A percentile compares a stretch with the other conserved stretches of the same genome.
Evolutionary conservation across 1,140 invertebrate species (phyloP).

Genomic region (Condylostylus longicornis): DNA sequence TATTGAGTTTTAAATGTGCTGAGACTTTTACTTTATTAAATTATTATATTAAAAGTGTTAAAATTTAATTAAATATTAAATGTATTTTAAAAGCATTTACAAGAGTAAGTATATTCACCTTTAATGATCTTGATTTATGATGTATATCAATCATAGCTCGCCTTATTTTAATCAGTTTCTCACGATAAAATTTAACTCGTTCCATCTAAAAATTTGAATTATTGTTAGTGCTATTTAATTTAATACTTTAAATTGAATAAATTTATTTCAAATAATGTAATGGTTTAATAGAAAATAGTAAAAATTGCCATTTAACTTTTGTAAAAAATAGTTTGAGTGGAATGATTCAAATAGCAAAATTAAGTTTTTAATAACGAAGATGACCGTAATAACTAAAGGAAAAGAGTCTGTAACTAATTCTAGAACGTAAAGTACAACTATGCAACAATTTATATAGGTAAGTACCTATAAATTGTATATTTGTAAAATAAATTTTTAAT

Average conservation of each 20-base stretch:
- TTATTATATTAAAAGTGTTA: neutral
- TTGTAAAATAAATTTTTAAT: too few species aligned
- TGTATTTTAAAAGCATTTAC: neutral
- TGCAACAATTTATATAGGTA: too few species aligned
- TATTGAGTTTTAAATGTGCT: neutral
- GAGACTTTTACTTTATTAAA: neutral
- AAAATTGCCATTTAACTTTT: too few species aligned
- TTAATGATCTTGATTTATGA: constrained; percentile 25
- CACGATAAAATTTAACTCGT: constrained; percentile 22
- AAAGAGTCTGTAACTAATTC: too few species aligned
- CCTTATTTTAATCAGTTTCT: constrained; percentile 25
- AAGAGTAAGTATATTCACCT: constrained; percentile 13
- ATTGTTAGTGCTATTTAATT: neutral
- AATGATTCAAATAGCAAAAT: too few species aligned
- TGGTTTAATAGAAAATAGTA: neutral
- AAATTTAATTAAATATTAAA: neutral
- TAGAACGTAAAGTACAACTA: too few species aligned
- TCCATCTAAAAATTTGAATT: constrained; percentile 16
- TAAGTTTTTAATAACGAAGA: too few species aligned
- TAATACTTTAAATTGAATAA: neutral
- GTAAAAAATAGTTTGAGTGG: too few species aligned
- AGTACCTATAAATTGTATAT: too few species aligned
- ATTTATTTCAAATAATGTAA: neutral
- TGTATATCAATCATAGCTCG: constrained; percentile 28
- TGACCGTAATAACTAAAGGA: too few species aligned